Conservation (phyloP, 2,113 vertebrate species). For the Rhinoptilus africanus region DNA sequence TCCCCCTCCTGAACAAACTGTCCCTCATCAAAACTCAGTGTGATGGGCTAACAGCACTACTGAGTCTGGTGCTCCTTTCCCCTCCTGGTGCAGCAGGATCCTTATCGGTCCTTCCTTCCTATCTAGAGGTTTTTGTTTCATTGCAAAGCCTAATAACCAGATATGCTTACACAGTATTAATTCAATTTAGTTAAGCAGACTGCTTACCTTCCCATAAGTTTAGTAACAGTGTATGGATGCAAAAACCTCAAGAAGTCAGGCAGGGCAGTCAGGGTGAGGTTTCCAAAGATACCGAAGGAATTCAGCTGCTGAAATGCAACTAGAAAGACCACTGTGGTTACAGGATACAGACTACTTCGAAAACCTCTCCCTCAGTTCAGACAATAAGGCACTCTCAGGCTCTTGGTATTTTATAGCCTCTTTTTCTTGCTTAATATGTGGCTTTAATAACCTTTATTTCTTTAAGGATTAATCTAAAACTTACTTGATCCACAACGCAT, state of each 20-base stretch:
- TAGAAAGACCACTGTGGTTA: not conserved
- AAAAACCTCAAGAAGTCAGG: not conserved
- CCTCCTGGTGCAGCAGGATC: not conserved
- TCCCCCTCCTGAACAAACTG: not conserved
- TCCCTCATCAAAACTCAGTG: not conserved
- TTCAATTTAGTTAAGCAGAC: not conserved
- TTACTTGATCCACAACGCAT: not conserved
- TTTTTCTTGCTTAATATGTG: not conserved
- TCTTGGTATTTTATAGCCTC: not conserved
- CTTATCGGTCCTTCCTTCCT: not conserved
- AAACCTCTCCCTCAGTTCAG: not conserved
- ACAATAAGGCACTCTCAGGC: not conserved
- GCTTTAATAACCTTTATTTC: not conserved
- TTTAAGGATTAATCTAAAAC: not conserved
- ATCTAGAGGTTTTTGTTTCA: not conserved
- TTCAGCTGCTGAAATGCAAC: not conserved
- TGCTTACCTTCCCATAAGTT: not conserved
- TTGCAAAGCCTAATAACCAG: not conserved
- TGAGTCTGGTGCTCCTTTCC: not conserved
- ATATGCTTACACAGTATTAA: not conserved
- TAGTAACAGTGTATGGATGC: fast-evolving
- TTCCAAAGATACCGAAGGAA: not conserved
- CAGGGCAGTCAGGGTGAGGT: not conserved
- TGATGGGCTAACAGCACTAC: not conserved
- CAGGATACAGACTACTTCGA: not conserved